phyloP scores from a whole-genome alignment of 1,140 invertebrate species.

The Leguminivora glycinivorella region DNA sequence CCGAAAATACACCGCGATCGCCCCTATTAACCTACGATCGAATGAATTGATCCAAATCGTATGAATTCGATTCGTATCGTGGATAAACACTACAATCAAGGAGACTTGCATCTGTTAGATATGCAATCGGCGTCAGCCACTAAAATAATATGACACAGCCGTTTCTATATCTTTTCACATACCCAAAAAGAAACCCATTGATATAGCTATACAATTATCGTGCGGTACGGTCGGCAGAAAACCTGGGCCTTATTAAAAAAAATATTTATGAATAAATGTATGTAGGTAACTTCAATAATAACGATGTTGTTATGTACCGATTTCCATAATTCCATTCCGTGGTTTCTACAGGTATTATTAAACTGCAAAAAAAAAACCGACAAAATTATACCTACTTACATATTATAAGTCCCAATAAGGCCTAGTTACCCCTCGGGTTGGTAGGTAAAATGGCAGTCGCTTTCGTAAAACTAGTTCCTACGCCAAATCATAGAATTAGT shows the following conservation, averaged over 20 bases:
- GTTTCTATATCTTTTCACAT: slow-evolving; percentile 61
- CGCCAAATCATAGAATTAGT: too few species aligned
- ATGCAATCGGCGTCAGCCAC: slow-evolving; percentile 72
- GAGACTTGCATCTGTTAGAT: slow-evolving; percentile 70
- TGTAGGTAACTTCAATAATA: not conserved
- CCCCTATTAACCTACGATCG: slow-evolving; percentile 72
- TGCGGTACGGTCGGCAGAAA: slow-evolving; percentile 32
- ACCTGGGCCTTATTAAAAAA: not conserved
- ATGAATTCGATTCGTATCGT: slow-evolving; percentile 75
- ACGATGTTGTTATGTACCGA: too few species aligned
- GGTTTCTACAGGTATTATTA: too few species aligned
- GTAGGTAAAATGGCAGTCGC: too few species aligned
- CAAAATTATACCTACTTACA: too few species aligned
- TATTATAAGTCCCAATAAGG: too few species aligned
- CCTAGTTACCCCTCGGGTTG: too few species aligned
- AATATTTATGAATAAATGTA: not conserved
- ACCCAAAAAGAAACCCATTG: slow-evolving; percentile 59
- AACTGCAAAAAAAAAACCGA: too few species aligned
- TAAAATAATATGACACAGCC: slow-evolving; percentile 78
- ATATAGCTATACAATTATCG: slow-evolving; percentile 60
- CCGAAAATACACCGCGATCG: slow-evolving; percentile 68
- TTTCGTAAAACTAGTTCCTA: too few species aligned
- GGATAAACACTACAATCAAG: slow-evolving; percentile 75
- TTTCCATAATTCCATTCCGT: too few species aligned
- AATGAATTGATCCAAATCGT: slow-evolving; percentile 73